These are phyloP conservation scores for Pholis gunnellus DNA, from an alignment of 2,113 vertebrate species.

Conservation along the genomic window DNA sequence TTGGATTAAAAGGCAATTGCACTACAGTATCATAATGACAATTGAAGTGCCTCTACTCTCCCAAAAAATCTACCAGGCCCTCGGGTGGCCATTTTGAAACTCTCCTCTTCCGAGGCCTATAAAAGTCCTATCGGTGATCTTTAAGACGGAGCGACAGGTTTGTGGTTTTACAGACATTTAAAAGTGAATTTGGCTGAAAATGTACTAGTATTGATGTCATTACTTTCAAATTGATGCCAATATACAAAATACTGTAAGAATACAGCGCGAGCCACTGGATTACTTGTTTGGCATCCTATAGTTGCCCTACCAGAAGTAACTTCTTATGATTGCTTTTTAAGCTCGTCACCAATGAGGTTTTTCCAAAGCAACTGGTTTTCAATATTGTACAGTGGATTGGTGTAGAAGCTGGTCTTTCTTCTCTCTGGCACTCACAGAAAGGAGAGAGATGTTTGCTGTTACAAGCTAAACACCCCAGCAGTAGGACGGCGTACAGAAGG, in stretches of 20 bases:
- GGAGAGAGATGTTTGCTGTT: constrained; percentile 9
- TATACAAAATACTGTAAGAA: background rate
- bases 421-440: constrained; percentile 7
- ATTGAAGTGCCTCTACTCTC: constrained; percentile 16
- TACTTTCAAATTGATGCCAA: constrained; percentile 10
- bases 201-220: background rate
- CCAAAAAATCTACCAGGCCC: constrained; percentile 23
- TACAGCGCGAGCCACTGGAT: background rate
- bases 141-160: background rate
- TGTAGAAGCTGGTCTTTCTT: background rate
- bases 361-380: background rate
- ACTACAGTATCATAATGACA: constrained; percentile 19
- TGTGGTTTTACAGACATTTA: background rate
- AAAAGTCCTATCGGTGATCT: background rate
- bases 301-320: background rate
- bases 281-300: background rate
- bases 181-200: background rate
- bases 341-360: background rate
- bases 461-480: constrained; percentile 9
- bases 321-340: background rate
- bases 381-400: background rate
- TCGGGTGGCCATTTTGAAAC: constrained; percentile 38
- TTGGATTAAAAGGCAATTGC: constrained; percentile 24
- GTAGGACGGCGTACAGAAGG: background rate
- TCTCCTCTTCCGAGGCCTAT: background rate